Conservation (phyloP, 2,797 vertebrate species). For the Sebastes paucispinis region DNA sequence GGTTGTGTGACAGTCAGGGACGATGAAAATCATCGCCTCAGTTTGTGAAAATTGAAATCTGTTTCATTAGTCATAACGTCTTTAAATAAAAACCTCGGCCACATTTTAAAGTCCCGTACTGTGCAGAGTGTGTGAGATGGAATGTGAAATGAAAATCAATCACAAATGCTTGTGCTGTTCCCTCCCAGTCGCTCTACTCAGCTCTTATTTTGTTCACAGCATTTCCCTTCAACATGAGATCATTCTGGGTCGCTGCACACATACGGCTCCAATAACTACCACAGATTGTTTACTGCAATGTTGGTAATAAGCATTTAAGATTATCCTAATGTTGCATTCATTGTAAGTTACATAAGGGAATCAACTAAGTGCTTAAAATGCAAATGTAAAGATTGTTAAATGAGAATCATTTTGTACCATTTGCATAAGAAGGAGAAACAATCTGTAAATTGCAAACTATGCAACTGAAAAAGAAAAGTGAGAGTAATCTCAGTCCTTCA, state of each 20-base stretch:
- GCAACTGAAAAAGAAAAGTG: background rate
- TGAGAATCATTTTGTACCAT: background rate
- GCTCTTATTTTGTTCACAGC: background rate
- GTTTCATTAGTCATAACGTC: background rate
- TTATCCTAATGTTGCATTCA: background rate
- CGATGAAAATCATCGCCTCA: background rate
- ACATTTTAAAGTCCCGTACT: background rate
- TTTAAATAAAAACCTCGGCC: slow-evolving; percentile 14
- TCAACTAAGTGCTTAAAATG: background rate
- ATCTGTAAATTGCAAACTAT: background rate
- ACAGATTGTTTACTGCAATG: background rate
- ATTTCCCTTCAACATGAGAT: background rate
- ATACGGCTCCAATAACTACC: background rate
- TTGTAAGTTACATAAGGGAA: background rate
- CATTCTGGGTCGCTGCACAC: background rate
- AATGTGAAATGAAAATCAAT: slow-evolving; percentile 33
- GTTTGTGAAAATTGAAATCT: slow-evolving; percentile 1
- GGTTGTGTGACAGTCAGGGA: background rate
- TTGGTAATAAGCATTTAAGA: background rate
- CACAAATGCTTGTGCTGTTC: background rate
- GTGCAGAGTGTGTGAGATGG: slow-evolving; percentile 26
- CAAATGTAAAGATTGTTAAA: background rate
- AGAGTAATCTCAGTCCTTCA: background rate
- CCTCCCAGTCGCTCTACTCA: background rate
- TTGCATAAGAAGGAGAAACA: background rate